phyloP scores from a whole-genome alignment of 1,140 invertebrate genomes.

The Drosophila burlai region DNA sequence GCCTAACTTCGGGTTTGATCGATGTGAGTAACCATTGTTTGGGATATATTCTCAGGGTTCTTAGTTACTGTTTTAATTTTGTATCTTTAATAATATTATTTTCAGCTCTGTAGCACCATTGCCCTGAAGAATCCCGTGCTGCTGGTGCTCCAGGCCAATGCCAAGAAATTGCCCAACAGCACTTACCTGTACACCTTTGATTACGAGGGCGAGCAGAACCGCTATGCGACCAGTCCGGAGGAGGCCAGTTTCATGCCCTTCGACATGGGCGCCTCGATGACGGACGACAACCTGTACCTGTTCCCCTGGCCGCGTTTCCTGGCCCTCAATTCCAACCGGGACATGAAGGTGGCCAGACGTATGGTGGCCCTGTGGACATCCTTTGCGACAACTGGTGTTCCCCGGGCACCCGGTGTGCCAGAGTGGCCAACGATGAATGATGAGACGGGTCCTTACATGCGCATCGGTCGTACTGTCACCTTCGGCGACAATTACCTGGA shows the following conservation, averaged over 20 bases:
- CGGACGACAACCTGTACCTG: constrained; percentile 84
- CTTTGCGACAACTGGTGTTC: constrained; percentile 72
- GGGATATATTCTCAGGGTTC: not conserved
- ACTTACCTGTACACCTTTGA: constrained; percentile 80
- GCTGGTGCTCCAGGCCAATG: constrained; percentile 77
- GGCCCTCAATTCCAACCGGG: constrained; percentile 64
- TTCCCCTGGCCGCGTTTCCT: constrained; percentile 81
- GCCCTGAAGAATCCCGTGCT: constrained; percentile 80
- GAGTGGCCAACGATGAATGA: constrained; percentile 73
- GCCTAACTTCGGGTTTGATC: constrained; percentile 72
- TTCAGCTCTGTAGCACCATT: constrained; percentile 77
- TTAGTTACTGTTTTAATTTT: not conserved
- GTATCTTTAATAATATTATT: not conserved
- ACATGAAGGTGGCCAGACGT: constrained; percentile 74
- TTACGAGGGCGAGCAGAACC: constrained; percentile 77
- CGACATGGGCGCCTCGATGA: constrained; percentile 78
- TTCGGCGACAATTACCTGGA: constrained; percentile 77
- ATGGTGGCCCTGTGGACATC: constrained; percentile 81
- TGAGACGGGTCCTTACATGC: constrained; percentile 78
- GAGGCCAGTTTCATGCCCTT: constrained; percentile 71
- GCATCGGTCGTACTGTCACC: constrained; percentile 66
- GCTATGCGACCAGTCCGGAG: constrained; percentile 58
- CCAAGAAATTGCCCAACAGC: constrained; percentile 75
- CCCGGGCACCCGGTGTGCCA: constrained; percentile 56
- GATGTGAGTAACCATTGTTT: constrained; percentile 58